Conservation (phyloP, 2,888 invertebrate genomes). For the Pristionchus fissidentatus region DNA sequence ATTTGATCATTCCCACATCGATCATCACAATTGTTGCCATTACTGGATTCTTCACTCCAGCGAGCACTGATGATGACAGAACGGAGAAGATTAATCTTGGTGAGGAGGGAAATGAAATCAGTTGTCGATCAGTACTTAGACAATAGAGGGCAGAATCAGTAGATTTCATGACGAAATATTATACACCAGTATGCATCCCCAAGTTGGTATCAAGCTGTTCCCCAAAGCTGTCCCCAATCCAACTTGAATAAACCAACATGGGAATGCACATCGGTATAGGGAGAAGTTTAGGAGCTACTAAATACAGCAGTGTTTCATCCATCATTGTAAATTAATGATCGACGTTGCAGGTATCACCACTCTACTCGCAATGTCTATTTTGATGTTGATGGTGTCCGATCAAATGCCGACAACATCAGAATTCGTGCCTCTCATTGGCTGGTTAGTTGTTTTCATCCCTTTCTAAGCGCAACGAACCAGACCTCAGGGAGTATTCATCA, state of each 20-base stretch:
- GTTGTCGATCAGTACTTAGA: not conserved
- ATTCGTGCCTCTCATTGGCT: slow-evolving; percentile 72
- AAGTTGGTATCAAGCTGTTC: too few relatives aligned
- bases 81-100: slow-evolving; percentile 74
- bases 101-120: slow-evolving; percentile 52
- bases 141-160: not conserved
- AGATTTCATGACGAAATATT: not conserved
- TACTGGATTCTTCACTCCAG: slow-evolving; percentile 77
- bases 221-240: not conserved
- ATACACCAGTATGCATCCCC: not conserved
- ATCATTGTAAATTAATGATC: too few relatives aligned
- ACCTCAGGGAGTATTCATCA: not conserved
- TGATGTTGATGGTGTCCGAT: slow-evolving; percentile 78
- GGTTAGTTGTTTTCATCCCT: slow-evolving; percentile 1
- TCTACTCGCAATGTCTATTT: slow-evolving; percentile 77
- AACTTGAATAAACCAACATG: not conserved
- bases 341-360: slow-evolving; percentile 63
- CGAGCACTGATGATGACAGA: slow-evolving; percentile 76
- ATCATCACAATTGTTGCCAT: slow-evolving; percentile 77
- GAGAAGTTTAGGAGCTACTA: too few relatives aligned
- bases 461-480: not conserved
- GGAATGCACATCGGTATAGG: not conserved
- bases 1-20: slow-evolving; percentile 77
- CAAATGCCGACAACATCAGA: slow-evolving; percentile 77
- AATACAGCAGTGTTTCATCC: too few relatives aligned